Conservation (phyloP, 2,797 vertebrate species). For the Tiaroga cobitis region DNA sequence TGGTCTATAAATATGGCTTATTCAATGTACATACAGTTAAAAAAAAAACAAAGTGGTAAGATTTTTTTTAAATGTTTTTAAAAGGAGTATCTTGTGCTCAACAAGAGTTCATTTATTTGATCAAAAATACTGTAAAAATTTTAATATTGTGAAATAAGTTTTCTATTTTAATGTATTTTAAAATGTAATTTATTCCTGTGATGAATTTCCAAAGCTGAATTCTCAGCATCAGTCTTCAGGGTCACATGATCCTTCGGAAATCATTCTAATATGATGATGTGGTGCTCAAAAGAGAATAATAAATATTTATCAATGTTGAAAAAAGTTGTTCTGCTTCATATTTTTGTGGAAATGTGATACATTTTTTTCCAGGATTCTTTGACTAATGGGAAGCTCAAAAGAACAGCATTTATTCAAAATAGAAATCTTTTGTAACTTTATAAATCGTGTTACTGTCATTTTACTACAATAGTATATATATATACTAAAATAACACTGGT, state of each 20-base stretch:
- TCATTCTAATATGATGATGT: not conserved
- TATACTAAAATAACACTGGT: not conserved
- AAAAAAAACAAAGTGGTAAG: not conserved
- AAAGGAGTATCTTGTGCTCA: not conserved
- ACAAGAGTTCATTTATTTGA: not conserved
- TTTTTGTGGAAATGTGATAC: not conserved
- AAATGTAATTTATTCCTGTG: not conserved
- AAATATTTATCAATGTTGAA: not conserved
- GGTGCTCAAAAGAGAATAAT: not conserved
- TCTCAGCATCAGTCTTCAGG: not conserved
- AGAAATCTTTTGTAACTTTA: too few species aligned
- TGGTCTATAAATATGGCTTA: not conserved
- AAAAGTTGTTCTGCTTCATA: not conserved
- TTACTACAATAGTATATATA: too few species aligned
- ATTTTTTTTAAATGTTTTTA: not conserved
- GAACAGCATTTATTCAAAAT: too few species aligned
- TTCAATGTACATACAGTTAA: not conserved
- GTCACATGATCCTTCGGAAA: not conserved
- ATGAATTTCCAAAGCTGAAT: not conserved
- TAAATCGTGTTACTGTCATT: too few species aligned
- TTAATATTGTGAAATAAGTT: not conserved
- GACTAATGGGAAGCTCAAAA: too few species aligned
- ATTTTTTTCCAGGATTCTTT: not conserved
- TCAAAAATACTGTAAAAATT: not conserved
- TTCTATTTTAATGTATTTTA: not conserved